Conservation (phyloP, 2,113 vertebrate genomes). For the Philantomba maxwellii region DNA sequence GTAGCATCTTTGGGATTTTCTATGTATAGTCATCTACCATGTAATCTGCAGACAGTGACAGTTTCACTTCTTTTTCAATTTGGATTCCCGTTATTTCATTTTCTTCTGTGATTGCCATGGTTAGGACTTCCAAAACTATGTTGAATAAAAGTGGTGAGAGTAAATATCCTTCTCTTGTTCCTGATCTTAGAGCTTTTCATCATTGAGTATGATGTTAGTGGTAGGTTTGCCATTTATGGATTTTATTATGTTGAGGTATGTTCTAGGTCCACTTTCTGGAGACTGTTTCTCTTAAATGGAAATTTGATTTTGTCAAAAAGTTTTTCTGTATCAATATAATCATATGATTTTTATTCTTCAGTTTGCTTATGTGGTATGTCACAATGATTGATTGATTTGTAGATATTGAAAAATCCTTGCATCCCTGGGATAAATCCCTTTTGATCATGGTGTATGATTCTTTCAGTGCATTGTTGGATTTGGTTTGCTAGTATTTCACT, state of each 20-base stretch:
- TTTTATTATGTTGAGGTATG: not conserved
- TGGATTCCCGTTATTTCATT: not conserved
- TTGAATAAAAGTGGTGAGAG: not conserved
- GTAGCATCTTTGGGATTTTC: not conserved
- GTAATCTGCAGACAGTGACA: not conserved
- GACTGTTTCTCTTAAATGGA: not conserved
- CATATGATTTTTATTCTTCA: not conserved
- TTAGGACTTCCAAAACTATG: not conserved
- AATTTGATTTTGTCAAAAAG: not conserved
- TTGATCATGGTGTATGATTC: not conserved
- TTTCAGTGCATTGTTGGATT: not conserved
- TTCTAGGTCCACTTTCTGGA: not conserved
- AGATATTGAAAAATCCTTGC: not conserved
- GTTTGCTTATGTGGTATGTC: not conserved
- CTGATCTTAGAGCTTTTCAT: not conserved
- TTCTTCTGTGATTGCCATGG: not conserved
- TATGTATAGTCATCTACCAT: not conserved
- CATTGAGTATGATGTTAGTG: not conserved
- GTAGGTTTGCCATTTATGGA: not conserved
- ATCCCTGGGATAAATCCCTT: not conserved
- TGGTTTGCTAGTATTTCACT: fast-evolving
- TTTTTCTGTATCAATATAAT: not conserved
- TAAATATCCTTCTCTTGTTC: not conserved
- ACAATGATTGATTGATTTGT: not conserved
- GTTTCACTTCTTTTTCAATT: not conserved